Base-by-base conservation (phyloP, 2,888 invertebrate species). In the Eupeodes luniger region DNA sequence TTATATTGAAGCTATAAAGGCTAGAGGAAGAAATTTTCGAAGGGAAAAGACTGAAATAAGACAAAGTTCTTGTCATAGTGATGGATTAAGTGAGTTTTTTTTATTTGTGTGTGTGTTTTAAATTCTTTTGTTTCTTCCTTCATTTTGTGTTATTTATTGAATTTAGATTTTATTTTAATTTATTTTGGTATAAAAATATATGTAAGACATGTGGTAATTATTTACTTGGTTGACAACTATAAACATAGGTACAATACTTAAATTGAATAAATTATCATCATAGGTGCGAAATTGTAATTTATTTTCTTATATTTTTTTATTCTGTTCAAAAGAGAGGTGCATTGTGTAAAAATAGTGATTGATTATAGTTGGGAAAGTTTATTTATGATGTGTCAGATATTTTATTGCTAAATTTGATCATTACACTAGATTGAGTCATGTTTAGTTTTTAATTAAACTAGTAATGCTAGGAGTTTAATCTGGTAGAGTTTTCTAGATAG, bases 31-130 rank as follows among this genome's bases (percentile, higher is more conserved):
- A 36, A 88, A 88, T 78, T 75, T 88, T n/a, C 16, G 88, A 4
- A 67, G 88, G 10, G 88, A 88, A 55, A 88, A 88, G 81, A 85
- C 85, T 85, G 88, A 88, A 81, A 88, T 85, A 27, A 78, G 76
- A 64, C 75, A 83, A 64, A 86, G 74, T 70, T 79, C 83, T 75
- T 78, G 82, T 83, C 85, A 85, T 19, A 85, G 47, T 59, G 67
- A 88, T 78, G 81, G 69, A 85, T 66, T 78, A 64, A 85, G 88
- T 88, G 70, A 88, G 88, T 85, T 51, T 27, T 19, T 16, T 64
- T 55, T 40, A n/a, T 1, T 66, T 27, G 27, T 27, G 3, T 27
- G 3, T 27, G 27, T 27, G 2, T 27, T 27, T 27, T 27, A 27
- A 27, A 27, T 27, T 27, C 27, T 27, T 27, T 27, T 27, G 27